Conservation (phyloP, 2,113 vertebrate species). For the Anolis carolinensis region DNA sequence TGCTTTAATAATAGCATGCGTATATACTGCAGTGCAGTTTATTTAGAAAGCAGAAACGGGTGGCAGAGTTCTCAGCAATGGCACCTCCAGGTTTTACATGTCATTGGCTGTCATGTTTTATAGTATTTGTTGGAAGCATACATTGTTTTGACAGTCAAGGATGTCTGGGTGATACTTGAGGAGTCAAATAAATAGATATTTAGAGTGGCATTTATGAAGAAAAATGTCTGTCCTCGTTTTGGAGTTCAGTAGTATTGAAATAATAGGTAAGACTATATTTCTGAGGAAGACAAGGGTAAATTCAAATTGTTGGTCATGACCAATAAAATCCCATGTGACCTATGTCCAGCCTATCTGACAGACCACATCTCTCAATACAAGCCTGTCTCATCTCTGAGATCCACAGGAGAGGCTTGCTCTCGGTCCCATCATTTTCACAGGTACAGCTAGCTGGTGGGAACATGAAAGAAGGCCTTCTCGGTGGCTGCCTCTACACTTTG, state of each 20-base stretch:
- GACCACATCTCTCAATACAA: too few species aligned
- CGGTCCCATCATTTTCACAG: not conserved
- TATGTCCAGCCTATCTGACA: too few species aligned
- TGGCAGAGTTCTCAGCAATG: constrained; percentile 52
- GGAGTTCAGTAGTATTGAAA: too few species aligned
- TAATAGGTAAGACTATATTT: too few species aligned
- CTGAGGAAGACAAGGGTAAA: too few species aligned
- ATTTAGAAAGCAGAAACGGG: constrained; percentile 55
- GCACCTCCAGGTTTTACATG: constrained; percentile 48
- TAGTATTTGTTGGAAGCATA: constrained; percentile 45
- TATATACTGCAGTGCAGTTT: constrained; percentile 59
- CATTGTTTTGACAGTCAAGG: constrained; percentile 68
- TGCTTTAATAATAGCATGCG: constrained; percentile 45
- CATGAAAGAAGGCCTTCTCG: too few species aligned
- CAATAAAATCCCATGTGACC: too few species aligned
- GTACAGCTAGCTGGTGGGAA: too few species aligned
- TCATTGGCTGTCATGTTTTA: constrained; percentile 62
- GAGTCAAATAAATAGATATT: constrained; percentile 59
- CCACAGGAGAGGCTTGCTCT: not conserved
- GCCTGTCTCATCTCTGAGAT: too few species aligned
- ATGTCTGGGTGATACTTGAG: constrained; percentile 66
- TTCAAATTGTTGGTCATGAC: too few species aligned
- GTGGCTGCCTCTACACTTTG: too few species aligned
- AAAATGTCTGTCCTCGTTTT: constrained; percentile 46
- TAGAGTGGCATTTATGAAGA: constrained; percentile 60